These are phyloP conservation scores for Dynastes maya DNA, from an alignment of 2,888 invertebrate species.

Conservation along the genomic window DNA sequence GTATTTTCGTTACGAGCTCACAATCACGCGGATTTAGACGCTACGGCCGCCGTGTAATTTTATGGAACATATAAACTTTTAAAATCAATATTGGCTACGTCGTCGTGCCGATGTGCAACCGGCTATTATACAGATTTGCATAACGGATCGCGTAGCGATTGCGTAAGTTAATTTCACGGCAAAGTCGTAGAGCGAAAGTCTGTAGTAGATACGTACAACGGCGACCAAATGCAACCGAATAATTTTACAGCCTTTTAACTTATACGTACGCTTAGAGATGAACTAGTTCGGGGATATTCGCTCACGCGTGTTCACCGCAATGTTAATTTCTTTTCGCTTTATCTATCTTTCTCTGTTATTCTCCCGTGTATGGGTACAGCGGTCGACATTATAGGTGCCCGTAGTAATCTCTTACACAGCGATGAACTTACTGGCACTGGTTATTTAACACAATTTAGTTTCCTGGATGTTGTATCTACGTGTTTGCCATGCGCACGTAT, in stretches of 20 bases:
- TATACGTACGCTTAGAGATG: neutral
- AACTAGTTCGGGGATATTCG: no score
- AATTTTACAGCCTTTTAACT: neutral
- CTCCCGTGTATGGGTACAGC: neutral
- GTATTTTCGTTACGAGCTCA: slow-evolving; percentile 12
- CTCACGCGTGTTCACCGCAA: no score
- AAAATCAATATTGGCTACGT: slow-evolving; percentile 41
- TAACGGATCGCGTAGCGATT: slow-evolving; percentile 42
- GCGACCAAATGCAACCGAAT: no score
- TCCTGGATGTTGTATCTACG: slow-evolving; percentile 32
- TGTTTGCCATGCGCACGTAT: slow-evolving; percentile 3
- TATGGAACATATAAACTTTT: slow-evolving; percentile 37
- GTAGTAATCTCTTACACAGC: slow-evolving; percentile 32
- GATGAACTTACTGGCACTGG: slow-evolving; percentile 29
- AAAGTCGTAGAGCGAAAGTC: slow-evolving; percentile 42
- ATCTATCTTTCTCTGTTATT: slow-evolving; percentile 5
- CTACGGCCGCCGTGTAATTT: slow-evolving; percentile 30
- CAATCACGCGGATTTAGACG: slow-evolving; percentile 23
- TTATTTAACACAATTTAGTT: slow-evolving; percentile 44
- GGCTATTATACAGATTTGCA: slow-evolving; percentile 42
- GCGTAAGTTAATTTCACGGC: slow-evolving; percentile 42
- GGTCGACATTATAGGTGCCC: slow-evolving; percentile 13
- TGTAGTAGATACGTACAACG: neutral
- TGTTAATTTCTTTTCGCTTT: neutral
- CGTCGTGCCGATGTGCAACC: slow-evolving; percentile 30